Evolutionary conservation across 2,113 vertebrate genomes (phyloP).

Genomic region (Rissa tridactyla): DNA sequence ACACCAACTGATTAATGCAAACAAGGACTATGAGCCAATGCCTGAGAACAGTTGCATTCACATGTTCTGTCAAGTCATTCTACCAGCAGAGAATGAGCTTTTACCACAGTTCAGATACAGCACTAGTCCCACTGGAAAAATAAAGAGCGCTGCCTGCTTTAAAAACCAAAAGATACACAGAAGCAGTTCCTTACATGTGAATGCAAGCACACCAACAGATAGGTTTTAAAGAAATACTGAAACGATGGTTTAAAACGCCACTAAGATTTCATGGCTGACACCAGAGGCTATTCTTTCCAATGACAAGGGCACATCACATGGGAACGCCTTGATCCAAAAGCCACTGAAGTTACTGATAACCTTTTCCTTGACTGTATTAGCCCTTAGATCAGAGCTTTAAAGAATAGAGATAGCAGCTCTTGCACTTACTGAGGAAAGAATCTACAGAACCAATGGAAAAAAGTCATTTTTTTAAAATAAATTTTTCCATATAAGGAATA

Average conservation of each 20-base stretch:
- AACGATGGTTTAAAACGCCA: neutral
- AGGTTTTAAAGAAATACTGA: neutral
- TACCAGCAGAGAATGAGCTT: neutral
- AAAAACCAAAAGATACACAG: neutral
- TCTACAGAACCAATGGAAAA: neutral
- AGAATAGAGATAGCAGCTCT: neutral
- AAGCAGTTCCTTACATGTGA: neutral
- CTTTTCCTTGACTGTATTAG: neutral
- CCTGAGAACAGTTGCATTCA: neutral
- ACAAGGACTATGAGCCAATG: neutral
- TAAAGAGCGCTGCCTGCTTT: neutral
- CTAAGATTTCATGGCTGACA: neutral
- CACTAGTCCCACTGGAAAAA: neutral
- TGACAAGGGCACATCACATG: neutral
- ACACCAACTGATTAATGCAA: neutral
- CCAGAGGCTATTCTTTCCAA: neutral
- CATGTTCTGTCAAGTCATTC: neutral
- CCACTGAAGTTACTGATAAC: neutral
- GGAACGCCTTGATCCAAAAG: neutral
- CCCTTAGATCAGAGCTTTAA: neutral
- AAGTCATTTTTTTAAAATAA: neutral
- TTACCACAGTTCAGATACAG: neutral
- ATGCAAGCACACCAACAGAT: neutral
- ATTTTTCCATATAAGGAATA: slow-evolving; percentile 24
- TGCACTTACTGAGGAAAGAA: neutral